phyloP scores from a whole-genome alignment of 2,888 invertebrate species.

The Noctua janthe region DNA sequence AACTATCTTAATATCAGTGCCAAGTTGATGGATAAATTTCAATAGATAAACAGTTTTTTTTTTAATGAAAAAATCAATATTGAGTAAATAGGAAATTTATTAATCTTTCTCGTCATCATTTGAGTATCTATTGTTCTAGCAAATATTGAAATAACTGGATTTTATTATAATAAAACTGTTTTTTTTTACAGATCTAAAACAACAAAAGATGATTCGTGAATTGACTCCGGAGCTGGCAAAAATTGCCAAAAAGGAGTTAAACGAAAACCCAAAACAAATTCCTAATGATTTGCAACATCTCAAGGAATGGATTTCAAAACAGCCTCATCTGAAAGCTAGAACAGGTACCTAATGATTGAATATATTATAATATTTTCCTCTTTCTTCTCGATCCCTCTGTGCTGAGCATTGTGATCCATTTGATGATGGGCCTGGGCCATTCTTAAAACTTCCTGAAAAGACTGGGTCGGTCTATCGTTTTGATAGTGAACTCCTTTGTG shows the following conservation, averaged over 20 bases:
- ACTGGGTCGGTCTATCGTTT: neutral
- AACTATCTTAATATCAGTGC: neutral
- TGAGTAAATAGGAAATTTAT: neutral
- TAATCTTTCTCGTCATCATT: neutral
- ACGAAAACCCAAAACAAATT: constrained; percentile 86
- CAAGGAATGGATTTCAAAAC: constrained; percentile 89
- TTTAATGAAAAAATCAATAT: neutral
- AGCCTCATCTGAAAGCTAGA: constrained; percentile 89
- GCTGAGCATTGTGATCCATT: neutral
- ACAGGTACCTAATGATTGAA: constrained; percentile 80
- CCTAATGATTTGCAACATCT: constrained; percentile 84
- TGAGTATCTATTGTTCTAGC: neutral
- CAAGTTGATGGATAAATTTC: neutral
- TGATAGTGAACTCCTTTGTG: neutral
- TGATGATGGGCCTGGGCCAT: neutral
- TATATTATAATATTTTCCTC: neutral
- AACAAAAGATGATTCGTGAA: constrained; percentile 78
- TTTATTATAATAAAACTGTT: neutral
- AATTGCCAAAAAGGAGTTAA: constrained; percentile 86
- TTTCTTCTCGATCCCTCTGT: neutral
- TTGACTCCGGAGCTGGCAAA: constrained; percentile 85
- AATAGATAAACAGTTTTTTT: constrained; percentile 6
- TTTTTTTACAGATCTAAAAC: constrained; percentile 6
- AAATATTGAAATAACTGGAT: neutral
- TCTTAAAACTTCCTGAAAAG: neutral